Evolutionary conservation across 2,113 vertebrate species (phyloP), one percentile per base, ranked within the genome.

Genomic region (Cyphomyrus plagiostoma): DNA sequence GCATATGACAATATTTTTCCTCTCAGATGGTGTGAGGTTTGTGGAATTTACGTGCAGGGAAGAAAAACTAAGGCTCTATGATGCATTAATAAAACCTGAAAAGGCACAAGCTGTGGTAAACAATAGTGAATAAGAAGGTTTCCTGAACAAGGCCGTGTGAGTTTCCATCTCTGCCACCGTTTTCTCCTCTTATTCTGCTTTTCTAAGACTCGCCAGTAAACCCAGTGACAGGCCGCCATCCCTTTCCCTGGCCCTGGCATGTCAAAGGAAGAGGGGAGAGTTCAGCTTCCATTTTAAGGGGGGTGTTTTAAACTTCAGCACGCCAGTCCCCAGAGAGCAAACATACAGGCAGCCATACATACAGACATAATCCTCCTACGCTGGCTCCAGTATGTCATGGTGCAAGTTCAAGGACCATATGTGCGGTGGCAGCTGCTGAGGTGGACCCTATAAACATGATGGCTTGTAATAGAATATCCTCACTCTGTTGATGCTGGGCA

Each of bases 391-490:
- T 4, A 50, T 5, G 48, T 50, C 83, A 0, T 21, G 17, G 19
- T 45, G 82, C 39, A 10, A 46, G 82, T 84, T 48, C 83, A 86
- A 49, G 48, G n/a, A 49, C 46, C 15, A 46, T 86, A 86, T 86
- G 26, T 86, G 83, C 6, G 0, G 48, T 49, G 11, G 45, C n/a
- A 46, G n/a, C 83, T 50, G 45, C 23, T 15, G 21, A 4, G n/a
- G 10, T 39, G 13, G 35, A 42, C 74, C 45, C 82, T 46, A 46
- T 85, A 90, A 91, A 91, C 56, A 58, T 35, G 49, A 82, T 39
- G 74, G 35, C 49, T 87, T 90, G 90, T 90, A 91, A 91, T 58
- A 13, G 53, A 91, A 91, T 90, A 90, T 89, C 19, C 77, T 49
- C 50, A 23, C 86, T 93, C 89, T 90, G 90, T 89, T 6, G 30